These are phyloP conservation scores for Solea solea DNA, from an alignment of 2,113 vertebrate species.

Conservation along the genomic window DNA sequence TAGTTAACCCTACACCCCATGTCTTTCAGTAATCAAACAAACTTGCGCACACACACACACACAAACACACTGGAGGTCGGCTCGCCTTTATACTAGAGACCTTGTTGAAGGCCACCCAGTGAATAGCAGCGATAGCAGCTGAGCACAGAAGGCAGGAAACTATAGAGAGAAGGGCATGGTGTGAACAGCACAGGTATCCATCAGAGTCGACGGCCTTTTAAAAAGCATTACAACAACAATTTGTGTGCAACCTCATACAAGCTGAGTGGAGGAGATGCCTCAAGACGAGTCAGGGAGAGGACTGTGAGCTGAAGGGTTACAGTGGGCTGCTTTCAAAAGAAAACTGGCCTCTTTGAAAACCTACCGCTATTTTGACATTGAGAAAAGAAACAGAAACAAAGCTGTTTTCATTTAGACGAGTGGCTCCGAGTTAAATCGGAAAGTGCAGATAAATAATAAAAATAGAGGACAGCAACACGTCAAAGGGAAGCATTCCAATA, in stretches of 20 bases:
- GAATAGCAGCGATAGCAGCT: conserved; percentile 57
- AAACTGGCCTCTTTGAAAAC: conserved; percentile 32
- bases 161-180: conserved; percentile 49
- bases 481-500: conserved; percentile 14
- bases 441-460: background rate
- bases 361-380: conserved; percentile 30
- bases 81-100: conserved; percentile 45
- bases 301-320: conserved; percentile 38
- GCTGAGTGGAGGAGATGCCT: conserved; percentile 51
- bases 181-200: conserved; percentile 37
- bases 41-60: background rate
- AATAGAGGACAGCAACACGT: conserved; percentile 16
- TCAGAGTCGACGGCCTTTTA: conserved; percentile 49
- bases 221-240: conserved; percentile 61
- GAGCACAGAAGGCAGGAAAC: conserved; percentile 39
- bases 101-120: conserved; percentile 55
- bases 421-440: conserved; percentile 34
- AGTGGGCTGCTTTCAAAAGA: conserved; percentile 35
- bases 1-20: background rate
- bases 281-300: conserved; percentile 60
- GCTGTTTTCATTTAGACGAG: conserved; percentile 27
- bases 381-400: conserved; percentile 24
- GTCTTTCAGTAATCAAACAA: conserved; percentile 21
- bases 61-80: conserved; percentile 47
- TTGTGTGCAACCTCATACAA: conserved; percentile 37